Conservation (phyloP, 2,888 invertebrate species). For the Drosophila algonquin region DNA sequence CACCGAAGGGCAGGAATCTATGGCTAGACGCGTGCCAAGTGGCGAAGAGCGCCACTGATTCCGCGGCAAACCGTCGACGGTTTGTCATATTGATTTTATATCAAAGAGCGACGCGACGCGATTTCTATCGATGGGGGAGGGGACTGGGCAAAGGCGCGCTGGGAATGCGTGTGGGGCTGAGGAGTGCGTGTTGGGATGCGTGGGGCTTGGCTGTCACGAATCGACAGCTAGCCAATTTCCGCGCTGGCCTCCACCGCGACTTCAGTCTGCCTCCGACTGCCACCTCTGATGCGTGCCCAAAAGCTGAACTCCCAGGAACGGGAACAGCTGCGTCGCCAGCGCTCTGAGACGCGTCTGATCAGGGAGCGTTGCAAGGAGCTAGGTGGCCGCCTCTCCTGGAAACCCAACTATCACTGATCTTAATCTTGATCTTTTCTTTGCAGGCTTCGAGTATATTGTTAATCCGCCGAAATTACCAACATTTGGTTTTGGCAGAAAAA, state of each 20-base stretch:
- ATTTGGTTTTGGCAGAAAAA: constrained; percentile 85
- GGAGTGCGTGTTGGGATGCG: constrained; percentile 23
- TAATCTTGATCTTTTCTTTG: background rate
- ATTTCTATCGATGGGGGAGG: constrained; percentile 43
- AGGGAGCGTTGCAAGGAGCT: constrained; percentile 56
- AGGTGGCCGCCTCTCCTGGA: constrained; percentile 38
- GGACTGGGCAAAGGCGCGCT: background rate
- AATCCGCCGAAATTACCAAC: constrained; percentile 84
- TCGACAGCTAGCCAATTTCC: constrained; percentile 30
- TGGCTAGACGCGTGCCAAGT: constrained; percentile 47
- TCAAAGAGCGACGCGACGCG: constrained; percentile 37
- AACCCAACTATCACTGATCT: background rate
- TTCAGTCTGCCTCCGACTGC: constrained; percentile 44
- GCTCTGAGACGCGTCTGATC: constrained; percentile 74
- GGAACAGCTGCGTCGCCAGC: constrained; percentile 64
- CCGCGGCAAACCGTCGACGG: constrained; percentile 38
- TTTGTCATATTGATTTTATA: constrained; percentile 72
- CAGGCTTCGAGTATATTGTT: constrained; percentile 86
- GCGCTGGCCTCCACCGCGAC: background rate
- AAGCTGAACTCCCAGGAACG: constrained; percentile 70
- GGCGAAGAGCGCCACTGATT: constrained; percentile 50
- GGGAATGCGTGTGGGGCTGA: background rate
- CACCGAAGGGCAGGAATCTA: constrained; percentile 6
- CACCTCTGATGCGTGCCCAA: constrained; percentile 68
- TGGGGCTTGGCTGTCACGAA: constrained; percentile 31